phyloP scores from a whole-genome alignment of 2,888 invertebrate species.

The Apamea monoglypha region DNA sequence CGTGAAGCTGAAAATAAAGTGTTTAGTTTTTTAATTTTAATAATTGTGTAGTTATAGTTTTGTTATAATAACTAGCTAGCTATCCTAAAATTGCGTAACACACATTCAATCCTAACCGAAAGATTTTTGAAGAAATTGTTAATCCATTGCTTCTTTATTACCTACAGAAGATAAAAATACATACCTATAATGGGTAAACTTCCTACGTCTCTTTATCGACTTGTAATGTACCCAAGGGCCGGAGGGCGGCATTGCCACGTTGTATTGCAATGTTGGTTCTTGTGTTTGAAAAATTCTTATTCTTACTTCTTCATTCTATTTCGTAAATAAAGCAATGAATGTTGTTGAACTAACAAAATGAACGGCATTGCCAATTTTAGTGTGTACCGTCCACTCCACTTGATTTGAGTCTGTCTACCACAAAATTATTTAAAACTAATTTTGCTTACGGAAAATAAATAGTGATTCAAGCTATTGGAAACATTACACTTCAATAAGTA shows the following conservation, averaged over 20 bases:
- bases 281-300: too few relatives aligned
- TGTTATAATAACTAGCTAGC: not conserved
- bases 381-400: too few relatives aligned
- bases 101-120: not conserved
- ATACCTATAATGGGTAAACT: too few relatives aligned
- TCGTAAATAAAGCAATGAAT: not conserved
- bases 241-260: too few relatives aligned
- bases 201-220: too few relatives aligned
- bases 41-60: not conserved
- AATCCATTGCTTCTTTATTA: too few relatives aligned
- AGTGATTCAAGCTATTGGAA: not conserved
- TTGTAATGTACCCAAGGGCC: too few relatives aligned
- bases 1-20: slow-evolving; percentile 41
- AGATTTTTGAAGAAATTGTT: too few relatives aligned
- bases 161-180: too few relatives aligned
- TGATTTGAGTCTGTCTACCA: too few relatives aligned
- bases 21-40: not conserved
- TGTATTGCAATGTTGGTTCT: too few relatives aligned
- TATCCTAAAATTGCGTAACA: not conserved
- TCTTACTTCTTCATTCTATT: not conserved
- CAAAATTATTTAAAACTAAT: not conserved
- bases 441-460: not conserved
- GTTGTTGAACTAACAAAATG: not conserved
- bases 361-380: not conserved
- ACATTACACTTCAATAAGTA: not conserved